Conservation (phyloP, 2,797 vertebrate species). For the Poecilia picta region DNA sequence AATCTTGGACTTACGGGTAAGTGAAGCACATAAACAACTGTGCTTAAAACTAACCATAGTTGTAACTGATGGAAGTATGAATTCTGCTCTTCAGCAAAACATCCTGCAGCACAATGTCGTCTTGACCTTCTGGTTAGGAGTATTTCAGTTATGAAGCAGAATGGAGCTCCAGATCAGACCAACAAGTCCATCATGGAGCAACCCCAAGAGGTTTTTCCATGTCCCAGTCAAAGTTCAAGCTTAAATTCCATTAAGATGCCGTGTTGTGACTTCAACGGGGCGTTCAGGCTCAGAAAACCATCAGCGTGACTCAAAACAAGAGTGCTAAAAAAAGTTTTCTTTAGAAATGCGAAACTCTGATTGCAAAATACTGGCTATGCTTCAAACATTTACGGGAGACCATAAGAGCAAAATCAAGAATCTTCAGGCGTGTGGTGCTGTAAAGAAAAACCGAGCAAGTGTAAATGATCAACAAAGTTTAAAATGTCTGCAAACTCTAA, state of each 20-base stretch:
- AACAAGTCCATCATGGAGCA: neutral
- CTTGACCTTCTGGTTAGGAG: neutral
- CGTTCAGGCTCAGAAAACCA: neutral
- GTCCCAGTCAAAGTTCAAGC: neutral
- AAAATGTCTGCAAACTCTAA: neutral
- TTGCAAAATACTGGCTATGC: neutral
- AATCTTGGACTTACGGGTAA: neutral
- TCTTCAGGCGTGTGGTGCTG: neutral
- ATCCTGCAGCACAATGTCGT: neutral
- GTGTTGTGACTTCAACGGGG: neutral
- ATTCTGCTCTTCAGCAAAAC: neutral
- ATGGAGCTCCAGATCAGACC: neutral
- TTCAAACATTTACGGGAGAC: neutral
- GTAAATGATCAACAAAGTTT: neutral
- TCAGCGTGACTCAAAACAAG: neutral
- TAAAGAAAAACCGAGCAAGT: too few species aligned
- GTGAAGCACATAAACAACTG: neutral
- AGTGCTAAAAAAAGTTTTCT: neutral
- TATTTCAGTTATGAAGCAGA: neutral
- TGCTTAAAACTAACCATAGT: neutral
- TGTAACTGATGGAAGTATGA: neutral
- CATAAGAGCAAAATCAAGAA: neutral
- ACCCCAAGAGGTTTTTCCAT: neutral
- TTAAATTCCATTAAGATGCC: neutral
- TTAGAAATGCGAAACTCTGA: neutral